A percentile compares a stretch with the other conserved stretches of the same genome.
Evolutionary conservation across 1,140 invertebrate species (phyloP).

Genomic region (Drosophila novamexicana): DNA sequence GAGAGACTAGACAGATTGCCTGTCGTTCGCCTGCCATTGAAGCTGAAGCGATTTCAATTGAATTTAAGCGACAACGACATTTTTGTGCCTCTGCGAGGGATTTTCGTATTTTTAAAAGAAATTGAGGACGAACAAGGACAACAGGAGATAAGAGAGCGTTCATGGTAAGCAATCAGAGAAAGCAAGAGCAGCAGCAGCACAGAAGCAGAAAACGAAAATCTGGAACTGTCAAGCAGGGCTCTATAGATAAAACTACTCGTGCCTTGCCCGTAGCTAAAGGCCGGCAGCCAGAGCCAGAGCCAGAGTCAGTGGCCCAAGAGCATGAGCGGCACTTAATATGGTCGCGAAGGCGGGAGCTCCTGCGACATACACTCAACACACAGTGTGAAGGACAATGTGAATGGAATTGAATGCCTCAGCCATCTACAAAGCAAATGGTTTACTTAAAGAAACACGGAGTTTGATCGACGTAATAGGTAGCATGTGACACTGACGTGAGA

Average conservation of each 20-base stretch:
- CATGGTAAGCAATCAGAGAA: slow-evolving; percentile 68
- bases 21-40: slow-evolving; percentile 77
- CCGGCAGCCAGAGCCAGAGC: slow-evolving; percentile 4
- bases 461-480: neutral
- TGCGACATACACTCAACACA: slow-evolving; percentile 16
- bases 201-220: slow-evolving; percentile 45
- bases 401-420: slow-evolving; percentile 64
- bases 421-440: slow-evolving; percentile 15
- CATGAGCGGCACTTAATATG: slow-evolving; percentile 59
- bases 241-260: slow-evolving; percentile 69
- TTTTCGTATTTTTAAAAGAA: slow-evolving; percentile 63
- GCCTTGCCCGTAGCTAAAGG: slow-evolving; percentile 24
- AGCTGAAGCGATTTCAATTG: slow-evolving; percentile 79
- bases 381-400: slow-evolving; percentile 72
- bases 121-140: slow-evolving; percentile 30
- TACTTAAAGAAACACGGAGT: neutral
- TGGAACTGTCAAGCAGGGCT: slow-evolving; percentile 61
- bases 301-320: slow-evolving; percentile 15
- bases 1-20: slow-evolving; percentile 77
- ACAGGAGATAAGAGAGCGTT: slow-evolving; percentile 28
- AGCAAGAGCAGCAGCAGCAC: slow-evolving; percentile 3
- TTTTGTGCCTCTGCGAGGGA: slow-evolving; percentile 57
- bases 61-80: slow-evolving; percentile 72
- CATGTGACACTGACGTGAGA: neutral
- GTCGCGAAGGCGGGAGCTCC: slow-evolving; percentile 25